Percentiles rank a stretch among this genome's conserved stretches.
Conservation (phyloP, 2,113 vertebrate species). For the Forbesichthys papilliferus region DNA sequence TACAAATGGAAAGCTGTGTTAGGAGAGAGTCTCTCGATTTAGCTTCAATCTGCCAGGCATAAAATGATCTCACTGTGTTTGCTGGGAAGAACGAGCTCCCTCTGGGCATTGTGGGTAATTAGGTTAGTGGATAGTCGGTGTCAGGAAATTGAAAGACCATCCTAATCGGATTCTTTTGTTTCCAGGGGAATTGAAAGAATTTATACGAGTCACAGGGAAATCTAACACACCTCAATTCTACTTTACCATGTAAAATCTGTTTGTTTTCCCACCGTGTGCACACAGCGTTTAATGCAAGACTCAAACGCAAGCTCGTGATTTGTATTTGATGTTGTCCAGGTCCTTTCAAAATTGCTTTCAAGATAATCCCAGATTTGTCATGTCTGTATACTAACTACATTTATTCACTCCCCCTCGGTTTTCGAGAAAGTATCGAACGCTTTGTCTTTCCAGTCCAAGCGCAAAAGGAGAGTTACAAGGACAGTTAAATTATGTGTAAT, state of each 20-base stretch:
- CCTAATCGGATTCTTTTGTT: constrained; percentile 92
- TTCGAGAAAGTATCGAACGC: constrained; percentile 18
- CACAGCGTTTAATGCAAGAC: constrained; percentile 56
- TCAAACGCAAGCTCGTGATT: constrained; percentile 44
- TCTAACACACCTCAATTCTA: constrained; percentile 72
- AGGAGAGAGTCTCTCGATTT: constrained; percentile 75
- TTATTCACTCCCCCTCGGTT: constrained; percentile 20
- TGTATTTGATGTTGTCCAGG: constrained; percentile 32
- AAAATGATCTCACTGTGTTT: constrained; percentile 87
- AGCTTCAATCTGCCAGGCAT: constrained; percentile 84
- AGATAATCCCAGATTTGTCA: constrained; percentile 59
- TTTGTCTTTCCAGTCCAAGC: neutral
- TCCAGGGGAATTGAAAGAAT: constrained; percentile 86
- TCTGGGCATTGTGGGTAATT: constrained; percentile 91
- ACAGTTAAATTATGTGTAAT: neutral
- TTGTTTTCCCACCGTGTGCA: constrained; percentile 66
- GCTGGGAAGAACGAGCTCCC: constrained; percentile 86
- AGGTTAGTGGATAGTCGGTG: constrained; percentile 98
- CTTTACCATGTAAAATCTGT: constrained; percentile 73
- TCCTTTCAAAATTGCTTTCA: constrained; percentile 50
- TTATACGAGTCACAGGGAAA: constrained; percentile 78
- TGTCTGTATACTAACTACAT: constrained; percentile 47
- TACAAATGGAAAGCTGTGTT: constrained; percentile 73
- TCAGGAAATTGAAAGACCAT: constrained; percentile 99
- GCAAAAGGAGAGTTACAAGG: constrained; percentile 1